phyloP scores from a whole-genome alignment of 2,113 vertebrate genomes.

The Coptodon bakossiorum region DNA sequence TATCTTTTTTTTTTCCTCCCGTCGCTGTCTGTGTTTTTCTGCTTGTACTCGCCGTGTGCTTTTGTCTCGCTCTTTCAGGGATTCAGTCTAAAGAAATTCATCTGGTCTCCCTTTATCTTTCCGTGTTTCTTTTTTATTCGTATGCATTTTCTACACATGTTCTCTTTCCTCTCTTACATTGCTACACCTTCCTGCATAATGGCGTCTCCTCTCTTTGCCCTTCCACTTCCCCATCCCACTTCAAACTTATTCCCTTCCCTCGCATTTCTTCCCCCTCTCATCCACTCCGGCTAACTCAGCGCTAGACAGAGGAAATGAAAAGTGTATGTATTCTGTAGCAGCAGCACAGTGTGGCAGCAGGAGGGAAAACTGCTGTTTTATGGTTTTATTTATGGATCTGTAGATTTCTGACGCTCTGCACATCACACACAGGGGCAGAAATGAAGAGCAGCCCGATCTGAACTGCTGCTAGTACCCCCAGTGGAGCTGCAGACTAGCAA shows the following conservation, averaged over 20 bases:
- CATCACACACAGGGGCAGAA: slow-evolving; percentile 32
- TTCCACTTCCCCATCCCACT: background rate
- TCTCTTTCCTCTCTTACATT: background rate
- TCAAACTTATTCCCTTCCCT: background rate
- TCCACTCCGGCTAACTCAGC: background rate
- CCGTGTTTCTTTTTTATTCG: background rate
- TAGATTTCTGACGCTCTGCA: slow-evolving; percentile 39
- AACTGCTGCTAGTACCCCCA: slow-evolving; percentile 21
- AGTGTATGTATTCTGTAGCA: slow-evolving; percentile 43
- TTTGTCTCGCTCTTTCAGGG: background rate
- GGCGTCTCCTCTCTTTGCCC: background rate
- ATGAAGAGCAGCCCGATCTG: slow-evolving; percentile 26
- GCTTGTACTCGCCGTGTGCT: background rate
- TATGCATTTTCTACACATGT: background rate
- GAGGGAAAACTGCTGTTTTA: slow-evolving; percentile 51
- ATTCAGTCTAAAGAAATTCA: slow-evolving; percentile 5
- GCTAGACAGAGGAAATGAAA: slow-evolving; percentile 36
- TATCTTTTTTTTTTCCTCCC: background rate
- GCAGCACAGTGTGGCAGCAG: slow-evolving; percentile 28
- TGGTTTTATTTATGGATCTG: slow-evolving; percentile 60
- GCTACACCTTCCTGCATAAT: slow-evolving; percentile 14
- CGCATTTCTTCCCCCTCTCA: background rate
- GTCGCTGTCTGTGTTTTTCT: background rate
- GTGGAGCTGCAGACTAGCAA: background rate
- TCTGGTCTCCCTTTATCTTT: slow-evolving; percentile 15